Conservation (phyloP, 2,113 vertebrate genomes). For the Suncus etruscus region DNA sequence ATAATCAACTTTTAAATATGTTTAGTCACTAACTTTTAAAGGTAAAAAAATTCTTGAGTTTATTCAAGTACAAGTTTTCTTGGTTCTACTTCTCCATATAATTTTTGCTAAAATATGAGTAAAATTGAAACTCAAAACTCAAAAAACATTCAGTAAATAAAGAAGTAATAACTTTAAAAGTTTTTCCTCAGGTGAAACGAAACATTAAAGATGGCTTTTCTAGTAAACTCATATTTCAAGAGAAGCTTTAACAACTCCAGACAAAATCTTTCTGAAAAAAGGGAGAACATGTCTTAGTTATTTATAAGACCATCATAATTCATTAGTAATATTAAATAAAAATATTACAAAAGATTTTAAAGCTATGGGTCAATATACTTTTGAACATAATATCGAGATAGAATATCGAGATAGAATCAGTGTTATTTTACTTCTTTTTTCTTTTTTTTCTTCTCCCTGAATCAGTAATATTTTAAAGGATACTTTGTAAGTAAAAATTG, state of each 20-base stretch:
- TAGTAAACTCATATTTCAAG: slow-evolving; percentile 21
- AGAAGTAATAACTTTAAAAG: slow-evolving; percentile 44
- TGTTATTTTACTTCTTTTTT: background rate
- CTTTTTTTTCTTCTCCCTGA: background rate
- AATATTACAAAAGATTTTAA: background rate
- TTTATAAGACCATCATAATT: background rate
- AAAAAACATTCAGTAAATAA: slow-evolving; percentile 3
- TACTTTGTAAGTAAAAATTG: background rate
- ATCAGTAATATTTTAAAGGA: background rate
- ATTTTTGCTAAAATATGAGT: slow-evolving; percentile 37
- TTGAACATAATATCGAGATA: background rate
- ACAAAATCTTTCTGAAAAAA: background rate
- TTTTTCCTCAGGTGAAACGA: background rate
- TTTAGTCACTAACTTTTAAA: slow-evolving; percentile 10
- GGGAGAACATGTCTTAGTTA: background rate
- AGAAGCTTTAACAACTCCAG: background rate
- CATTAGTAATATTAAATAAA: background rate
- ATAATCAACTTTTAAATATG: too few relatives aligned
- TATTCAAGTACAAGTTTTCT: background rate
- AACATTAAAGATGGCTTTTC: slow-evolving; percentile 11
- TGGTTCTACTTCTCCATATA: background rate
- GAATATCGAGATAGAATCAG: background rate
- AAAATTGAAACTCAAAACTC: slow-evolving; percentile 27
- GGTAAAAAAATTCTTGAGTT: background rate
- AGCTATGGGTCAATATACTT: background rate